Evolutionary conservation across 2,888 invertebrate genomes (phyloP).

Genomic region (Drosophila meridiana): DNA sequence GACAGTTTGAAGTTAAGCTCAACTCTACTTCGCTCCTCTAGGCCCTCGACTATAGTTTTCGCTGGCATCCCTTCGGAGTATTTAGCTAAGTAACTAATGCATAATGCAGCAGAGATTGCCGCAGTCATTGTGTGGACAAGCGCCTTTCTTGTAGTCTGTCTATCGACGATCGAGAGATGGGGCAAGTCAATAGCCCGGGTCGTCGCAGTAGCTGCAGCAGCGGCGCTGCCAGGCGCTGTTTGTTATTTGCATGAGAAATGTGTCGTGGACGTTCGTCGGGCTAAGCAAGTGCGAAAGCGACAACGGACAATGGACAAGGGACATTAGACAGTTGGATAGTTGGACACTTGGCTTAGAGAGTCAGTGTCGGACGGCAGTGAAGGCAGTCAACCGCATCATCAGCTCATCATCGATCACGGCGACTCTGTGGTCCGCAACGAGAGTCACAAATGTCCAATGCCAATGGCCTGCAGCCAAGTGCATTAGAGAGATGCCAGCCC

Average conservation of each 20-base stretch:
- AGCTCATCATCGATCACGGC: constrained; percentile 75
- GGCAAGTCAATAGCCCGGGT: constrained; percentile 38
- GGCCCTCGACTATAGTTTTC: constrained; percentile 3
- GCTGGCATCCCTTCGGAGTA: constrained; percentile 7
- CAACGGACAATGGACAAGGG: constrained; percentile 27
- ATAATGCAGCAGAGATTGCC: constrained; percentile 25
- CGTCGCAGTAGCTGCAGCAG: constrained; percentile 10
- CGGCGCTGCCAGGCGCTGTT: constrained; percentile 37
- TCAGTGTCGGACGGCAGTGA: constrained; percentile 15
- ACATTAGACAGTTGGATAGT: constrained; percentile 8
- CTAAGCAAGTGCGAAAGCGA: constrained; percentile 60
- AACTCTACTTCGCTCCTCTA: neutral
- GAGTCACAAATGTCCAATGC: constrained; percentile 11
- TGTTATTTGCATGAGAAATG: constrained; percentile 67
- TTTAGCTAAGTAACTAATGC: constrained; percentile 27
- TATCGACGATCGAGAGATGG: constrained; percentile 15
- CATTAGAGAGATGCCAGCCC: constrained; percentile 26
- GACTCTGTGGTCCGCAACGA: constrained; percentile 49
- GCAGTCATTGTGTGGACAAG: neutral
- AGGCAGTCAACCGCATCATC: constrained; percentile 62
- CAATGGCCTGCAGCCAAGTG: constrained; percentile 51
- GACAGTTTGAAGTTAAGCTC: too few species aligned
- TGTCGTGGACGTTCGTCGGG: constrained; percentile 47
- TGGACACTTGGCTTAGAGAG: constrained; percentile 4
- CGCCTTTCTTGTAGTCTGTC: constrained; percentile 13